Evolutionary conservation across 2,797 vertebrate species (phyloP).

Genomic region (Pampus argenteus): DNA sequence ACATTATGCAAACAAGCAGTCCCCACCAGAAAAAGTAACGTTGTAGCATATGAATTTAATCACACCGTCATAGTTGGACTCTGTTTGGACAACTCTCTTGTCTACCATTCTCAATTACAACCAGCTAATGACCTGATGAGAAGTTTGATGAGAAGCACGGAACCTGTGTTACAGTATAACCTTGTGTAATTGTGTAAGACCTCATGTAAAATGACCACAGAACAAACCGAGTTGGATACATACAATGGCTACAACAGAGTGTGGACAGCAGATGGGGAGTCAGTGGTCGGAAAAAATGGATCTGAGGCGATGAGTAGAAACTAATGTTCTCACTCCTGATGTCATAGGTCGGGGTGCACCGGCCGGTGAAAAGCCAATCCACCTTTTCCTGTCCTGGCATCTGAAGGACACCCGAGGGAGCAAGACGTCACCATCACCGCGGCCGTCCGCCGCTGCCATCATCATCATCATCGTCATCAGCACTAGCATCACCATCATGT

Average conservation of each 20-base stretch:
- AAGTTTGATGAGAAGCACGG: not conserved
- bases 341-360: slow-evolving; percentile 41
- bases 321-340: slow-evolving; percentile 59
- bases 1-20: no score
- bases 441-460: slow-evolving; percentile 5
- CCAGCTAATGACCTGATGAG: not conserved
- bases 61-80: not conserved
- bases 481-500: slow-evolving; percentile 32
- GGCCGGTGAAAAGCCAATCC: slow-evolving; percentile 39
- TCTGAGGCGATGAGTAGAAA: slow-evolving; percentile 46
- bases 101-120: not conserved
- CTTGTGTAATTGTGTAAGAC: not conserved
- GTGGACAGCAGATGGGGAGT: slow-evolving; percentile 17
- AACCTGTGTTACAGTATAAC: not conserved
- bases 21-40: no score
- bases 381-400: slow-evolving; percentile 55
- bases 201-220: not conserved
- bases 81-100: not conserved
- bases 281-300: slow-evolving; percentile 18
- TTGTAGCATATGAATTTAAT: not conserved
- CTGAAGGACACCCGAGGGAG: slow-evolving; percentile 49
- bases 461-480: slow-evolving; percentile 28
- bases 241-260: slow-evolving; percentile 4
- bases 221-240: slow-evolving; percentile 9
- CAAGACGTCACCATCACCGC: slow-evolving; percentile 41